phyloP scores from a whole-genome alignment of 2,797 vertebrate species.

The Scyliorhinus canicula region DNA sequence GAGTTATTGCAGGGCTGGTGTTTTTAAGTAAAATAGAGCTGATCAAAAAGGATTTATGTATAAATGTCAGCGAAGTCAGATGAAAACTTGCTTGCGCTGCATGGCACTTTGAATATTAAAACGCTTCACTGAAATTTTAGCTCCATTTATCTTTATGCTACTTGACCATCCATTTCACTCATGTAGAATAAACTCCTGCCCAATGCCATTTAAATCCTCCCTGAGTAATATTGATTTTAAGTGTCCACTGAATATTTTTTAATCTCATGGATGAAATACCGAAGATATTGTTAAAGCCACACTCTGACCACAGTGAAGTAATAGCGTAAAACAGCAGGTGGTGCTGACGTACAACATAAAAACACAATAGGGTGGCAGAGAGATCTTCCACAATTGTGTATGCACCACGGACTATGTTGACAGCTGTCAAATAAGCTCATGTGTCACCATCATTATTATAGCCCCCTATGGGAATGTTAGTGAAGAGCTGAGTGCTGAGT shows the following conservation, averaged over 20 bases:
- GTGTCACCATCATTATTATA: constrained; percentile 39
- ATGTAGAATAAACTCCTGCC: background rate
- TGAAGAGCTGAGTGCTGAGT: constrained; percentile 31
- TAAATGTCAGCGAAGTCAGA: background rate
- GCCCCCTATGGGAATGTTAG: constrained; percentile 26
- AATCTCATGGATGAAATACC: background rate
- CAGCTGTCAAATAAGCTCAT: constrained; percentile 39
- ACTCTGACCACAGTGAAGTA: constrained; percentile 6
- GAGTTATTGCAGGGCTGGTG: background rate
- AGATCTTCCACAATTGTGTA: constrained; percentile 2
- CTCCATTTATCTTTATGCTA: background rate
- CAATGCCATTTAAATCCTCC: background rate
- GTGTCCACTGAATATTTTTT: background rate
- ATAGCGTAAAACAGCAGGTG: constrained; percentile 26
- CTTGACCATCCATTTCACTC: background rate
- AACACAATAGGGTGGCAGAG: background rate
- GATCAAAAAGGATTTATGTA: background rate
- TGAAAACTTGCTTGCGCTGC: background rate
- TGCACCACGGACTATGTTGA: constrained; percentile 32
- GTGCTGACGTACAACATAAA: constrained; percentile 33
- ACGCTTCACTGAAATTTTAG: background rate
- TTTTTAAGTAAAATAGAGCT: background rate
- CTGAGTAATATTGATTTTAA: background rate
- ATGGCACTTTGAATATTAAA: background rate
- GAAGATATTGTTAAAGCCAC: background rate